Evolutionary conservation across 2,888 invertebrate genomes (phyloP).

Genomic region (Leptinotarsa tumamoca): DNA sequence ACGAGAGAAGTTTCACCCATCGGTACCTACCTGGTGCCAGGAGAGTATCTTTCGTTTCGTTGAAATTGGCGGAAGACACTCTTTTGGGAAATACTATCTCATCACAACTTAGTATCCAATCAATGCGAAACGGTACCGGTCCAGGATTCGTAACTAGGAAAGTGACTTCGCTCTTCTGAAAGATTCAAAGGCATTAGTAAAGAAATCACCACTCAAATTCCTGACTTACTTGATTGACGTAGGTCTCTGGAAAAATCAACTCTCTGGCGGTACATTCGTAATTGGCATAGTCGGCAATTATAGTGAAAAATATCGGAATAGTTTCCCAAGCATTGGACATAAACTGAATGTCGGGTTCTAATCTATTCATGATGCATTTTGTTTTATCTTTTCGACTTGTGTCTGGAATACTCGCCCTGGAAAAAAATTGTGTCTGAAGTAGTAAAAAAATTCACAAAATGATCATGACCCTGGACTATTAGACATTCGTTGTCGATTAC

Average conservation of each 20-base stretch:
- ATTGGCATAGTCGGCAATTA: constrained; percentile 68
- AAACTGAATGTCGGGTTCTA: constrained; percentile 26
- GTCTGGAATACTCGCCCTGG: constrained; percentile 9
- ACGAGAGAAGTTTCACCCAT: too few relatives aligned
- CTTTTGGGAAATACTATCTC: constrained; percentile 42
- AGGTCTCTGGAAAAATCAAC: constrained; percentile 69
- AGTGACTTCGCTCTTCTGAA: constrained; percentile 50
- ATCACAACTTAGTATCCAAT: constrained; percentile 51
- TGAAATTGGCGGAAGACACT: constrained; percentile 24
- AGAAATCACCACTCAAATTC: neutral
- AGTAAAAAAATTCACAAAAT: neutral
- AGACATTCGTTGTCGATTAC: too few relatives aligned
- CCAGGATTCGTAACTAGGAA: constrained; percentile 58
- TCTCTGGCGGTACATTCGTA: constrained; percentile 67
- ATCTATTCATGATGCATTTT: constrained; percentile 23
- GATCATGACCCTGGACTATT: too few relatives aligned
- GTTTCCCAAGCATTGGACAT: constrained; percentile 21
- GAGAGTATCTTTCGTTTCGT: constrained; percentile 9
- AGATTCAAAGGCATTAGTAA: neutral
- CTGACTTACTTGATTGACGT: constrained; percentile 68
- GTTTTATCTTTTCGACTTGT: neutral
- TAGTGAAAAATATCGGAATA: constrained; percentile 24
- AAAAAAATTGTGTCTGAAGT: neutral
- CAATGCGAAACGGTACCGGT: constrained; percentile 52
- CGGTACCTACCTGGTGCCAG: neutral